phyloP scores from a whole-genome alignment of 2,797 vertebrate genomes.

The Coreius guichenoti region DNA sequence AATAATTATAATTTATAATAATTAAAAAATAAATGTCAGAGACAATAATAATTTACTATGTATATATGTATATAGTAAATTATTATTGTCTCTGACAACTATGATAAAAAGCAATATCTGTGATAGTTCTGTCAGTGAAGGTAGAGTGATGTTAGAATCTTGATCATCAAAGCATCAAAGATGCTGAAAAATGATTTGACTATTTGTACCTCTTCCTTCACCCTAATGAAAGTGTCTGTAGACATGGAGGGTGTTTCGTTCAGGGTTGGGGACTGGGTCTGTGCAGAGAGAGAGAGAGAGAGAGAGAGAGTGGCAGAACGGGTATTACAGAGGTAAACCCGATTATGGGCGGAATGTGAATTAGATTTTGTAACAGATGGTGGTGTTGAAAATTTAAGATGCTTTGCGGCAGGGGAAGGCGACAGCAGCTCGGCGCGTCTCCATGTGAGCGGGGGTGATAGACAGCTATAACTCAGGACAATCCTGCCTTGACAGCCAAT shows the following conservation, averaged over 20 bases:
- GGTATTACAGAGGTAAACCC: slow-evolving; percentile 96
- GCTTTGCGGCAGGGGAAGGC: slow-evolving; percentile 85
- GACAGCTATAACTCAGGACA: slow-evolving; percentile 98
- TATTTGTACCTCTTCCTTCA: slow-evolving; percentile 9
- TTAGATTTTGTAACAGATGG: slow-evolving; percentile 99
- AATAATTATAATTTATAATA: background rate
- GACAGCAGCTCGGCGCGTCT: slow-evolving; percentile 82
- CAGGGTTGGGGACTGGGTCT: slow-evolving; percentile 18
- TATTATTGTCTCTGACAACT: slow-evolving; percentile 4
- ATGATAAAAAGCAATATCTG: background rate
- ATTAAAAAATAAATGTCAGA: background rate
- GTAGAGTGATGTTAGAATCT: background rate
- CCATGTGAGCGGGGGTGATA: slow-evolving; percentile 82
- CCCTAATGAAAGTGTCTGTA: slow-evolving; percentile 50
- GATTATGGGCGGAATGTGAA: slow-evolving; percentile 96
- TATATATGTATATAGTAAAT: background rate
- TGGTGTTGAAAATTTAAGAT: slow-evolving; percentile 93
- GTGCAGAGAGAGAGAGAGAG: slow-evolving; percentile 65
- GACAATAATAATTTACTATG: background rate
- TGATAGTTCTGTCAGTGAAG: background rate
- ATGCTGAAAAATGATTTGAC: slow-evolving; percentile 26
- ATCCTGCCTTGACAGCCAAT: slow-evolving; percentile 99
- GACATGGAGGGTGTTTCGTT: slow-evolving; percentile 24
- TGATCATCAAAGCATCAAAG: slow-evolving; percentile 17
- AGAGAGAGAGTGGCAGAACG: slow-evolving; percentile 76